These are phyloP conservation scores for Pterocles burchelli DNA, from an alignment of 2,113 vertebrate species.

Conservation along the genomic window DNA sequence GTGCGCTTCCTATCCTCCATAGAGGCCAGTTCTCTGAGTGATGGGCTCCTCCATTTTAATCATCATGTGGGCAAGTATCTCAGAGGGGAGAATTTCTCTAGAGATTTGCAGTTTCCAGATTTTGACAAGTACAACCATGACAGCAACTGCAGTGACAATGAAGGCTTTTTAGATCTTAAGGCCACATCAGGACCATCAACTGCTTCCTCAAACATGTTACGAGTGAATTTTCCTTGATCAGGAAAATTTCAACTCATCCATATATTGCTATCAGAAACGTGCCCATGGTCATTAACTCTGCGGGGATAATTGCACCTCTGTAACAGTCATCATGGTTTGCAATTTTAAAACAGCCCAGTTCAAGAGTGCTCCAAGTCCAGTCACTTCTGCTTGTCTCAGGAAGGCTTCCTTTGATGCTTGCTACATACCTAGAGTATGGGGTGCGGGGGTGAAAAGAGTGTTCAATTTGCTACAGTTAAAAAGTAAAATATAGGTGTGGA, in stretches of 20 bases:
- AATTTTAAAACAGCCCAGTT: not conserved
- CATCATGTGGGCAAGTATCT: not conserved
- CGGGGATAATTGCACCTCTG: not conserved
- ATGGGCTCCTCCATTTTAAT: not conserved
- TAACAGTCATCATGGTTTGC: not conserved
- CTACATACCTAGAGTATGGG: not conserved
- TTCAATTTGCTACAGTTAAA: not conserved
- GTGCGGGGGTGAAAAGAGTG: not conserved
- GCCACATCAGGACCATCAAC: not conserved
- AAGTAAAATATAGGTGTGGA: not conserved
- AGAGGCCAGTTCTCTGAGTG: not conserved
- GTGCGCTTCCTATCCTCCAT: not conserved
- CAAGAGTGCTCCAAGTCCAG: not conserved
- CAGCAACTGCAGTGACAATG: not conserved
- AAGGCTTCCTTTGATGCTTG: not conserved
- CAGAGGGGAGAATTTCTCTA: not conserved
- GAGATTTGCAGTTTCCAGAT: not conserved
- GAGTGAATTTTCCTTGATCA: not conserved
- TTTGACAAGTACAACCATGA: not conserved
- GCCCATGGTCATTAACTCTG: not conserved
- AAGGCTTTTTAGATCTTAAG: not conserved
- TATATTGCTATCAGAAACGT: not conserved
- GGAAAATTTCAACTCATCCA: not conserved
- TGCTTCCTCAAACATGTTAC: not conserved
- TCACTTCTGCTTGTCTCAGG: not conserved